Percentiles rank a stretch among this genome's conserved stretches.
Evolutionary conservation across 2,113 vertebrate species (phyloP).

Genomic region (Dasyornis broadbenti): DNA sequence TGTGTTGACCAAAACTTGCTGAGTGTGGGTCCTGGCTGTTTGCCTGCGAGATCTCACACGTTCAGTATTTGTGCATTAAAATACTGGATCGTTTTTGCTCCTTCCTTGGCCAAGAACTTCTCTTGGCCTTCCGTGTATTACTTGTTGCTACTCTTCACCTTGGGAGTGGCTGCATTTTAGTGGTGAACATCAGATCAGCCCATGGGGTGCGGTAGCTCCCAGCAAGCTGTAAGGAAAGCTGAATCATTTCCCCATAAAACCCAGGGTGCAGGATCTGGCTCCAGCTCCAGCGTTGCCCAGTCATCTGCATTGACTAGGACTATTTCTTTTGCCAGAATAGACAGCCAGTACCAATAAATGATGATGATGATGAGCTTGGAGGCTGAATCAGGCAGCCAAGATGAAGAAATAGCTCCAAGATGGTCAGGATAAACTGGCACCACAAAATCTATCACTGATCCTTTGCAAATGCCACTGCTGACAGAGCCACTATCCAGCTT

Average conservation of each 20-base stretch:
- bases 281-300: not conserved
- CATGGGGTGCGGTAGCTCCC: not conserved
- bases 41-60: not conserved
- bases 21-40: not conserved
- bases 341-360: not conserved
- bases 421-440: not conserved
- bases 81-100: not conserved
- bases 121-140: not conserved
- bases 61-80: not conserved
- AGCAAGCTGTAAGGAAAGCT: not conserved
- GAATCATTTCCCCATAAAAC: not conserved
- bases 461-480: not conserved
- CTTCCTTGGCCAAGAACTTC: not conserved
- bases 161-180: not conserved
- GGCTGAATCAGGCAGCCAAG: not conserved
- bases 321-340: not conserved
- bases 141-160: not conserved
- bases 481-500: not conserved
- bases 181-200: not conserved
- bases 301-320: not conserved
- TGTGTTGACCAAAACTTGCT: not conserved
- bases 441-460: not conserved
- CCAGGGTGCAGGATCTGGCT: not conserved
- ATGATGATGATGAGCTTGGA: not conserved
- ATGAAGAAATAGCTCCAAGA: constrained; percentile 1